A percentile compares a stretch with the other conserved stretches of the same genome.
phyloP scores from a whole-genome alignment of 2,888 invertebrate genomes.

The Polymixis lichenea region DNA sequence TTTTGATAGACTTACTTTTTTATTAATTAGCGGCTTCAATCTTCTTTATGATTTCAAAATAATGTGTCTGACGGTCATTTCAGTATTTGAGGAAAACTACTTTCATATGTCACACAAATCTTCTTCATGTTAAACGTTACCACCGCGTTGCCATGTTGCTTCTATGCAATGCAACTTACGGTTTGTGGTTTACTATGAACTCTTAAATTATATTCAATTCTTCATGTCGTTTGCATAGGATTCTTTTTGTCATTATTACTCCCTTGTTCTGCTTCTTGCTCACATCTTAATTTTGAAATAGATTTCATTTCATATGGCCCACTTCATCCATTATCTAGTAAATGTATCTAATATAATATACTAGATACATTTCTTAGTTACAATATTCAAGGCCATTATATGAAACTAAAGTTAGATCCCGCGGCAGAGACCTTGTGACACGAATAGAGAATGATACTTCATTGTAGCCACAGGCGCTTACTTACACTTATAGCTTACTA shows the following conservation, averaged over 20 bases:
- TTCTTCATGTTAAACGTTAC: neutral
- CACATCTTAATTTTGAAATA: neutral
- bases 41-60: neutral
- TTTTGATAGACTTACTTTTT: neutral
- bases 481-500: slow-evolving; percentile 61
- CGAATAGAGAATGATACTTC: slow-evolving; percentile 77
- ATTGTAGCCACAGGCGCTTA: slow-evolving; percentile 70
- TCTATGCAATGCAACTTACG: neutral
- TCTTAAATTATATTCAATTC: neutral
- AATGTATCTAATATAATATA: neutral
- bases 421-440: slow-evolving; percentile 73
- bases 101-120: neutral
- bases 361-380: neutral
- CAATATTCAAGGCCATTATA: slow-evolving; percentile 20
- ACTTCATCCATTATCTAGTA: neutral
- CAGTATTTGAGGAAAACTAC: neutral
- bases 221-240: too few species aligned
- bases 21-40: neutral
- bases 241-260: neutral
- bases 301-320: neutral
- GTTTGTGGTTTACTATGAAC: neutral
- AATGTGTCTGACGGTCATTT: too few species aligned
- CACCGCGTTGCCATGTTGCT: neutral
- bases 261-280: neutral
- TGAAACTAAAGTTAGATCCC: slow-evolving; percentile 51